Percentiles rank a stretch among this genome's conserved stretches.
These are phyloP conservation scores for Thomomys bottae DNA, from an alignment of 2,113 vertebrate genomes.

Conservation along the genomic window DNA sequence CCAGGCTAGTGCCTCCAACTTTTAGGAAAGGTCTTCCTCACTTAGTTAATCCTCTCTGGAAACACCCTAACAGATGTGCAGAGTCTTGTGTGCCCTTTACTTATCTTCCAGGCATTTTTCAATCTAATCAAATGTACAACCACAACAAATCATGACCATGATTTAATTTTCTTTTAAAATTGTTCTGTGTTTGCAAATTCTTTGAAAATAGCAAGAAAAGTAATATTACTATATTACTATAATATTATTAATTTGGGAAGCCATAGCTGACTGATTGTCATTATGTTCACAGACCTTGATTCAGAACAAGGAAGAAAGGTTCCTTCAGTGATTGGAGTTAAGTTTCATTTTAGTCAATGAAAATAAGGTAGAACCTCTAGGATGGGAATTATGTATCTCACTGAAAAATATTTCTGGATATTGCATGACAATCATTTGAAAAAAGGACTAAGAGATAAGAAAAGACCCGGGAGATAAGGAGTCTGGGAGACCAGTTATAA, in stretches of 20 bases:
- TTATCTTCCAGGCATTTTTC: no score
- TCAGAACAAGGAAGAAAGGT: background rate
- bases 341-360: background rate
- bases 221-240: no score
- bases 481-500: background rate
- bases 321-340: background rate
- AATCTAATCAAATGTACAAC: no score
- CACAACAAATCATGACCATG: no score
- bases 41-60: no score
- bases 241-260: background rate
- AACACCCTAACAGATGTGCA: no score
- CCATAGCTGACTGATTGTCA: background rate
- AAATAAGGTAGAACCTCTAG: background rate
- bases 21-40: no score
- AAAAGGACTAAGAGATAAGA: background rate
- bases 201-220: background rate
- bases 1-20: no score
- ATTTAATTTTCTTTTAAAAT: background rate
- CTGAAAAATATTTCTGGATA: background rate
- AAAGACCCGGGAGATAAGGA: background rate
- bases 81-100: no score
- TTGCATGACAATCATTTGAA: background rate
- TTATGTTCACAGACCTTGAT: background rate
- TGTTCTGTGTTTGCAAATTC: slow-evolving; percentile 5
- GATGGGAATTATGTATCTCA: background rate